phyloP scores from a whole-genome alignment of 2,113 vertebrate species.

The Saimiri boliviensis region DNA sequence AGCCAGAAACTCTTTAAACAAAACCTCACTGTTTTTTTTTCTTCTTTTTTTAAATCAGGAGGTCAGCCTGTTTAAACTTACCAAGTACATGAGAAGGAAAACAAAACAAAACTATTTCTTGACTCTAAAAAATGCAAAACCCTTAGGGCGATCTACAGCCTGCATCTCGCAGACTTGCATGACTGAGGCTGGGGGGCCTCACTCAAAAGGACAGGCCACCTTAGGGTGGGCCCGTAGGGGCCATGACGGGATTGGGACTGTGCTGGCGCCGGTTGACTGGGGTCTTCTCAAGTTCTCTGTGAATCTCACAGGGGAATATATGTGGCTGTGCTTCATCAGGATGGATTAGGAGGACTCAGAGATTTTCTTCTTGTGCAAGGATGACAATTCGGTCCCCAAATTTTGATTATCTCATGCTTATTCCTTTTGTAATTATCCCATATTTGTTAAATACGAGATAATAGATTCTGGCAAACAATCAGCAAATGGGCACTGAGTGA shows the following conservation, averaged over 20 bases:
- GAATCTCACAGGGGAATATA: not conserved
- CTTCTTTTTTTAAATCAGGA: not conserved
- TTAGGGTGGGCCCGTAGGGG: no score
- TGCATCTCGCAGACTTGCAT: not conserved
- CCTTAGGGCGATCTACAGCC: fast-evolving
- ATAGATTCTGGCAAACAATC: constrained; percentile 64
- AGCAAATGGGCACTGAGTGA: not conserved
- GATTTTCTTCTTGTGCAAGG: not conserved
- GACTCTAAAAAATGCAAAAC: not conserved
- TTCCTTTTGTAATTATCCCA: not conserved
- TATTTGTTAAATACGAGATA: constrained; percentile 44
- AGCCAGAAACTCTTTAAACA: not conserved
- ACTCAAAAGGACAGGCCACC: not conserved
- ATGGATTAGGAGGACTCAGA: not conserved
- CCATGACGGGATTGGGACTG: no score
- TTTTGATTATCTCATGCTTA: not conserved
- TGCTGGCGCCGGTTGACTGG: no score
- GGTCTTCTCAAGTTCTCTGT: fast-evolving
- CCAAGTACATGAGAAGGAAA: not conserved
- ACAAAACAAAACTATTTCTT: not conserved
- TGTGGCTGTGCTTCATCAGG: fast-evolving
- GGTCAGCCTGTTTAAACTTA: not conserved
- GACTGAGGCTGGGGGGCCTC: no score
- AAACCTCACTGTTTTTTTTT: not conserved
- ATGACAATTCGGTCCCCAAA: not conserved